Evolutionary conservation across 2,888 invertebrate species (phyloP).

Genomic region (Amblyteles armatorius): DNA sequence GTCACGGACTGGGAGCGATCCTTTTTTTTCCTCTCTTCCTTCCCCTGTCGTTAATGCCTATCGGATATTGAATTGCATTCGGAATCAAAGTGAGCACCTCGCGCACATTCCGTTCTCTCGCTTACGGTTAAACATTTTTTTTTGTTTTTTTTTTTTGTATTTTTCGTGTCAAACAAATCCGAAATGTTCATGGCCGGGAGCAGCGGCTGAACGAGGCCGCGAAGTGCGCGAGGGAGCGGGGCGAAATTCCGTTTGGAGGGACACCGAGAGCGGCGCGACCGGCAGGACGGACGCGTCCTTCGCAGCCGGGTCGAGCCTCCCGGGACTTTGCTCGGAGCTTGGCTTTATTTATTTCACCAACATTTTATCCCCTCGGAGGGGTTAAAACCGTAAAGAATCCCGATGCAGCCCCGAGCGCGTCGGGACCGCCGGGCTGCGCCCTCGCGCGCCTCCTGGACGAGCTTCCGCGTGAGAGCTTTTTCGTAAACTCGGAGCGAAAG

Average conservation of each 20-base stretch:
- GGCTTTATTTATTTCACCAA: slow-evolving; percentile 65
- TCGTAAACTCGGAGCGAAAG: slow-evolving; percentile 24
- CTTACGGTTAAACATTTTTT: too few species aligned
- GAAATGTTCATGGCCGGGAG: not conserved
- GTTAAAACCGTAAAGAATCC: slow-evolving; percentile 60
- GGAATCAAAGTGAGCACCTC: not conserved
- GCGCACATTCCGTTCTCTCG: too few species aligned
- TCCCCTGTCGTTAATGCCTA: not conserved
- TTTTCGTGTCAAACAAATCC: not conserved
- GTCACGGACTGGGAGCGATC: not conserved
- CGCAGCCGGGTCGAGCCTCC: slow-evolving; percentile 56
- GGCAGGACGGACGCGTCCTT: slow-evolving; percentile 59
- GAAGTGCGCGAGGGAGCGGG: not conserved
- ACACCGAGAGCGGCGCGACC: slow-evolving; percentile 33
- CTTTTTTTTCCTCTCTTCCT: not conserved
- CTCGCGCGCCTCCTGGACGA: slow-evolving; percentile 1
- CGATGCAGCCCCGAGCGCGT: slow-evolving; percentile 34
- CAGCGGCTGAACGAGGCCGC: not conserved
- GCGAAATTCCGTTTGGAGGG: slow-evolving; percentile 8
- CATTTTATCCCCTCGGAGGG: slow-evolving; percentile 60
- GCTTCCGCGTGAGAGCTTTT: slow-evolving; percentile 25
- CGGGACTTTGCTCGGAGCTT: slow-evolving; percentile 54
- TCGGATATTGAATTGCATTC: not conserved
- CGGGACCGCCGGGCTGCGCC: slow-evolving; percentile 1
- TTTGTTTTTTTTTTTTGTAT: not conserved